These are phyloP conservation scores for Syrrhaptes paradoxus DNA, from an alignment of 2,113 vertebrate genomes.

Conservation along the genomic window DNA sequence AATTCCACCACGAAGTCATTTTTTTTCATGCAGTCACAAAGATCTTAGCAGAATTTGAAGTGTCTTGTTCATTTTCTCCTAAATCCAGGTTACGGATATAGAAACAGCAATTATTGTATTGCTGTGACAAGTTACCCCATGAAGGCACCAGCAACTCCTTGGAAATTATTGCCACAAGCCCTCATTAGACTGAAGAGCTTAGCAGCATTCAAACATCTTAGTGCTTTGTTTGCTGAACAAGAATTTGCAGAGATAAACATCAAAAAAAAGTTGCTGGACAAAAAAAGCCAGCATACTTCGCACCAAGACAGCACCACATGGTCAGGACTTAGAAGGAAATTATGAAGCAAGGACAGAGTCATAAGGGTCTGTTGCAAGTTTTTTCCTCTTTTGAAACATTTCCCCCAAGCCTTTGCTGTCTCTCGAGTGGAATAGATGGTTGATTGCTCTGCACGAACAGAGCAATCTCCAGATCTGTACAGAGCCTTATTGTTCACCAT, in stretches of 20 bases:
- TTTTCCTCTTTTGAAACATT: neutral
- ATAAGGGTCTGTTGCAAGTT: neutral
- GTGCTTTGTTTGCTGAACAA: neutral
- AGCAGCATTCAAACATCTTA: neutral
- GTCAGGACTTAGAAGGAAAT: neutral
- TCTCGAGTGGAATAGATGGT: neutral
- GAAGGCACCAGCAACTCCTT: neutral
- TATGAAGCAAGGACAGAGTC: neutral
- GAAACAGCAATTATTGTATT: neutral
- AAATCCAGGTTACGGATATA: neutral
- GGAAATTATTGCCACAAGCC: neutral
- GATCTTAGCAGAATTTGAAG: neutral
- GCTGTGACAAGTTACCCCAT: neutral
- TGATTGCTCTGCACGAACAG: neutral
- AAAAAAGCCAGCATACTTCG: neutral
- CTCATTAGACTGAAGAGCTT: neutral
- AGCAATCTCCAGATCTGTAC: neutral
- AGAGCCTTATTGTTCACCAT: neutral
- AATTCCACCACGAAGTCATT: neutral
- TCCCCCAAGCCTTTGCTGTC: neutral
- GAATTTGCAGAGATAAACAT: neutral
- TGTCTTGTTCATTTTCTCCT: neutral
- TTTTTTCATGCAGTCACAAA: neutral
- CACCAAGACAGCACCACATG: rapidly evolving
- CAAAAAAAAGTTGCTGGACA: neutral